Evolutionary conservation across 2,888 invertebrate species (phyloP).

Genomic region (Xylocampa areola): DNA sequence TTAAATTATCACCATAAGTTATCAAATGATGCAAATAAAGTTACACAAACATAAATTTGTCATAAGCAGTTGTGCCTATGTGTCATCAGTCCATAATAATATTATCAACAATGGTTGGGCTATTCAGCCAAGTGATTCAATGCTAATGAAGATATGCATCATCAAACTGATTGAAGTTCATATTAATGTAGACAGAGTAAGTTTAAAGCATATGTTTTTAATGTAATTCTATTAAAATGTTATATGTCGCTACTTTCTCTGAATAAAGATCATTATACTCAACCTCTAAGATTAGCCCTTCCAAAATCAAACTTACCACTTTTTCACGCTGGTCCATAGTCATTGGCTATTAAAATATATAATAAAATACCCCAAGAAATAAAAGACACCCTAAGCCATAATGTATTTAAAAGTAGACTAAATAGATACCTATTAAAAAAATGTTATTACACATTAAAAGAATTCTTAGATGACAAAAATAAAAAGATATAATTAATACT

Average conservation of each 20-base stretch:
- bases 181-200: background rate
- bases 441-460: no score
- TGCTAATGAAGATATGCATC: constrained; percentile 58
- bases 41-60: constrained; percentile 18
- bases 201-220: background rate
- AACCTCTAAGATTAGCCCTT: no score
- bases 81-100: constrained; percentile 49
- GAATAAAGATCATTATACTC: no score
- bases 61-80: constrained; percentile 20
- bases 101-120: constrained; percentile 52
- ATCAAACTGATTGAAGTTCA: constrained; percentile 30
- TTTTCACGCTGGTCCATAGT: no score
- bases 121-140: constrained; percentile 58
- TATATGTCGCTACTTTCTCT: background rate
- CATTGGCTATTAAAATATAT: no score
- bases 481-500: no score
- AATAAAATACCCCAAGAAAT: no score
- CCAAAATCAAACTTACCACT: no score
- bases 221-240: background rate
- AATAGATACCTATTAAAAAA: no score
- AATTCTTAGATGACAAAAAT: no score
- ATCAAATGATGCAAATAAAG: constrained; percentile 22
- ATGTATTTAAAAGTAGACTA: no score
- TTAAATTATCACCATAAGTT: background rate
- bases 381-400: no score